Conservation (phyloP, 2,797 vertebrate species). For the Melanogrammus aeglefinus region DNA sequence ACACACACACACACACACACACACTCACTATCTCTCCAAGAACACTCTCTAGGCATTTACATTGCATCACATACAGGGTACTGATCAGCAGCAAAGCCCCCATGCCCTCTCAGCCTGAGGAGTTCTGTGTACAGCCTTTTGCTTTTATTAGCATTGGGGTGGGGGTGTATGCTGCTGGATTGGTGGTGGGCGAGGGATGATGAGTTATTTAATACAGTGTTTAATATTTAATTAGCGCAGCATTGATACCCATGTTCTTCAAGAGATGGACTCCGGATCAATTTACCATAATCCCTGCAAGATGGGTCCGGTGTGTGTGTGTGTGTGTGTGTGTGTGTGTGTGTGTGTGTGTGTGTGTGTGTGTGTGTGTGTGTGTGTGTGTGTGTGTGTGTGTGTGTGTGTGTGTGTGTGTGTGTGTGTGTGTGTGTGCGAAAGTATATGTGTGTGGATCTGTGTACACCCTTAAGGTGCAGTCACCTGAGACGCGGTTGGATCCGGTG, state of each 20-base stretch:
- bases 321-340: background rate
- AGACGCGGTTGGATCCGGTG: background rate
- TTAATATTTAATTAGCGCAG: background rate
- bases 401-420: background rate
- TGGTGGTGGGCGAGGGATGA: background rate
- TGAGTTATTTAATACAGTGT: background rate
- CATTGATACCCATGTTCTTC: conserved; percentile 2
- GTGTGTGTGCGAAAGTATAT: background rate
- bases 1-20: background rate
- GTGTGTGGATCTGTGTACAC: background rate
- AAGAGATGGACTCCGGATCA: background rate
- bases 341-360: background rate
- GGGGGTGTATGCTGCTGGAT: background rate
- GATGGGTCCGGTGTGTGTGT: background rate
- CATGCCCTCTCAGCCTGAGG: background rate
- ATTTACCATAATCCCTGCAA: background rate
- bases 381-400: background rate
- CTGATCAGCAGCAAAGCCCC: background rate
- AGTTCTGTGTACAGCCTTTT: background rate
- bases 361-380: background rate
- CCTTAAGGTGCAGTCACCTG: background rate
- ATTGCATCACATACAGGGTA: background rate
- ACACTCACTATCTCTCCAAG: background rate
- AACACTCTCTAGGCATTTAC: background rate
- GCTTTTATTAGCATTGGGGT: background rate